Evolutionary conservation across 2,797 vertebrate genomes (phyloP), one percentile per base, ranked within the genome.

Genomic region (Hydrolagus colliei): DNA sequence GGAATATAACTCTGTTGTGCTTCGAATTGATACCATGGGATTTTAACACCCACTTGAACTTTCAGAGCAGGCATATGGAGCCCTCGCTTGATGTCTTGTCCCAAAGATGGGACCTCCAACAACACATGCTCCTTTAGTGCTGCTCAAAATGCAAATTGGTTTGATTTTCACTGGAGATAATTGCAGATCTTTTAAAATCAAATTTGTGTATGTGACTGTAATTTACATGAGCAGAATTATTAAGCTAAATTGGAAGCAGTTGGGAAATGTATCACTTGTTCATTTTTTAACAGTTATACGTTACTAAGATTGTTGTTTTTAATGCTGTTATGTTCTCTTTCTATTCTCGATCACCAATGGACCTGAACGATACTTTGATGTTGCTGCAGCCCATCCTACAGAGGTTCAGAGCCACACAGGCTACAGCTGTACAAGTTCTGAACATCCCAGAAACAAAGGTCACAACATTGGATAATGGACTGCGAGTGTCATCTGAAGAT

Each of bases 401-500:
- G 86, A 93, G 94, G 85, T 90, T 87, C 22, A 90, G 93, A 86
- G 91, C 94, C 2, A 91, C 94, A 27, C 94, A 93, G 88, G 93
- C 94, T 79, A n/a, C 79, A 68, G 95, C 92, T 63, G 87, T 92
- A 0, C 95, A 96, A 77, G 93, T 92, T n/a, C 90, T 99, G 67
- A 99, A 99, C 88, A 95, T 99, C 9, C 98, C 97, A 0, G 97
- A 99, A 90, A 99, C 97, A 0, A 96, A 95, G 73, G 94, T 98
- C 22, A 97, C 96, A 0, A 87, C 93, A 59, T 89, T 99, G 86
- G 94, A 95, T 86, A 99, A 98, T 0, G 97, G 97, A 52, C 94
- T 99, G 9, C 91, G 97, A n/a, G 97, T 99, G 73, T 95, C 97
- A 0, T 99, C 98, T 16, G 98, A 99, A 89, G 96, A 99, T 88